These are phyloP conservation scores for Oxygymnocypris stewartii DNA, from an alignment of 2,113 vertebrate species.

Conservation along the genomic window DNA sequence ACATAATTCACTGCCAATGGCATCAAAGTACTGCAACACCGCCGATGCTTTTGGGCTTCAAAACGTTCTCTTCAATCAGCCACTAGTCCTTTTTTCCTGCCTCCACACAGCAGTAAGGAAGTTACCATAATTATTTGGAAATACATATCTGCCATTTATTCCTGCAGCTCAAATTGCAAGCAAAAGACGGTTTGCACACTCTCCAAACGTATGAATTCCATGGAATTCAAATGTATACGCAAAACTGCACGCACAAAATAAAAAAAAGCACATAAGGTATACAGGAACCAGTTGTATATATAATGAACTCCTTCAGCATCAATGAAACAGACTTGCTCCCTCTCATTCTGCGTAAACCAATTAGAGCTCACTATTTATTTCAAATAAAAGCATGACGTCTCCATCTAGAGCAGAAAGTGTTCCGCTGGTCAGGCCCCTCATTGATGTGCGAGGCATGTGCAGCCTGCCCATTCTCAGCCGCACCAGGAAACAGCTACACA, in stretches of 20 bases:
- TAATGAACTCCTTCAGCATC: conserved; percentile 44
- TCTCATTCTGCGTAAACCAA: conserved; percentile 43
- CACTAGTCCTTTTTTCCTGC: conserved; percentile 18
- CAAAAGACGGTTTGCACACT: background rate
- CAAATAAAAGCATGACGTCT: conserved; percentile 48
- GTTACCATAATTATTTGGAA: background rate
- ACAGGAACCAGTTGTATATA: background rate
- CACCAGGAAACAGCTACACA: conserved; percentile 74
- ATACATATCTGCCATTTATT: conserved; percentile 5
- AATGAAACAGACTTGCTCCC: conserved; percentile 34
- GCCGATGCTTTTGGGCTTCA: conserved; percentile 10
- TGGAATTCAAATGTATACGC: background rate
- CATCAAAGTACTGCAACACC: conserved; percentile 47
- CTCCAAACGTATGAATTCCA: background rate
- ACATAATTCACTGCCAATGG: conserved; percentile 33
- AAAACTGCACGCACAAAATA: background rate
- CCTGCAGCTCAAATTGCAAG: background rate
- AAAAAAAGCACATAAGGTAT: background rate
- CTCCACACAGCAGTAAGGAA: conserved; percentile 10
- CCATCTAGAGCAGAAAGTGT: conserved; percentile 65
- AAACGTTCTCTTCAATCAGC: conserved; percentile 44
- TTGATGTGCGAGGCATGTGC: conserved; percentile 76
- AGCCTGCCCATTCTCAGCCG: conserved; percentile 68
- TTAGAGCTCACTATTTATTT: conserved; percentile 52
- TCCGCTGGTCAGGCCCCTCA: conserved; percentile 71